Base-by-base conservation (phyloP, 2,888 invertebrate genomes). In the Antitype chi region DNA sequence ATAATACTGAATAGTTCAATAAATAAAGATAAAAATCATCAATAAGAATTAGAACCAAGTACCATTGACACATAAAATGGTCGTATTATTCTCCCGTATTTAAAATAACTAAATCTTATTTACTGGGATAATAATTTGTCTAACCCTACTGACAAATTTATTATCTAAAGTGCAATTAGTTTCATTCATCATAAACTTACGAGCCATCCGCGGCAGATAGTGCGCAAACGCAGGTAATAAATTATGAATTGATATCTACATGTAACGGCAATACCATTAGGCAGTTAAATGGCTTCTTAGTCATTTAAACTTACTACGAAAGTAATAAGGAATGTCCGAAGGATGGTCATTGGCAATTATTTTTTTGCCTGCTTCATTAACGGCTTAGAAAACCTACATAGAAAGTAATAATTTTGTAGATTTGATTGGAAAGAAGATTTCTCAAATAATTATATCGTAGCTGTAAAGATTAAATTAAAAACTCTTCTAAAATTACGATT, bases 161-260 rank as follows among this genome's bases (percentile, higher is more conserved):
- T 62, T 78, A 84, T 82, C 82, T 69, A 68, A 77, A 82, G 69
- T 67, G 85, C 80, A 86, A 86, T 86, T 86, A 82, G 74, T 82
- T 85, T 82, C 75, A 85, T 86, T 86, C 85, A 86, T 86, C 85
- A 85, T 86, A 86, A 86, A 82, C 69, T 74, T 81, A 80, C 71
- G 66, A 76, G 79, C 55, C 70, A 80, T 84, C 74, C 69, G 80
- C 76, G 74, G 76, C 55, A 81, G 86, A 85, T 78, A 79, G 66
- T 72, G 73, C 73, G 78, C 76, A 76, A 76, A 66, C 79, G 74
- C 70, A 76, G 53, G 62, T 74, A 76, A 79, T 85, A 85, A 83
- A 85, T 85, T 79, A 85, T 71, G 78, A 83, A 85, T 84, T 84
- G 82, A 82, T 84, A 86, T 80, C 84, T 82, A 78, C 84, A 76